Evolutionary conservation across 2,113 vertebrate genomes (phyloP), one percentile per base, ranked within the genome.

Genomic region (Hemichromis elongatus): DNA sequence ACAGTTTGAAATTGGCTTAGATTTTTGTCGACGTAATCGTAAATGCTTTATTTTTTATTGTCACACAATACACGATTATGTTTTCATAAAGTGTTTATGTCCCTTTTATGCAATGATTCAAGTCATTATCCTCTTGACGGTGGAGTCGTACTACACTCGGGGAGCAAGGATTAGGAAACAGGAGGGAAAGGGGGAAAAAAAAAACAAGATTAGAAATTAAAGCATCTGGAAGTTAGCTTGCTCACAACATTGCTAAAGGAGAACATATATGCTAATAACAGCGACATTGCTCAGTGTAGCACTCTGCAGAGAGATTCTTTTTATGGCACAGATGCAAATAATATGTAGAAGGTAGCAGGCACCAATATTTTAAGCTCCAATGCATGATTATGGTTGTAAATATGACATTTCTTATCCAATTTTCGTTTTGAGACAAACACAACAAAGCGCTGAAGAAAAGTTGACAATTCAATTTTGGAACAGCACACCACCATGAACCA

Each of bases 151-250:
- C 30, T 80, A 61, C 63, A 79, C 40, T 88, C 24, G 14, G 82
- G 79, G 66, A 80, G 84, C 10, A 42, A 54, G 83, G 93, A 93
- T 94, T 94, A 91, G 82, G 70, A 91, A 82, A 77, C 86, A 85
- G 80, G 79, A 89, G 66, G 77, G 47, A 8, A 61, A 53, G 33
- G 24, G 12, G 14, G 50, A 2, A 19, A 33, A 2, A 19, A 33
- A 80, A 80, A 92, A 91, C 70, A 80, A 57, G 88, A 93, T 90
- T 89, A 90, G 70, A 80, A 89, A 83, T 83, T 18, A 87, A 92
- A 93, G 88, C 93, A 93, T 92, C 89, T 89, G 88, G 86, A 90
- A 88, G 81, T 57, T 75, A 75, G 42, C 10, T 75, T 52, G 14
- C 66, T 86, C 53, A 21, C 57, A 33, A 80, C 80, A 77, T 56